Conservation (phyloP, 1,140 invertebrate species). For the Meteorus sp. region DNA sequence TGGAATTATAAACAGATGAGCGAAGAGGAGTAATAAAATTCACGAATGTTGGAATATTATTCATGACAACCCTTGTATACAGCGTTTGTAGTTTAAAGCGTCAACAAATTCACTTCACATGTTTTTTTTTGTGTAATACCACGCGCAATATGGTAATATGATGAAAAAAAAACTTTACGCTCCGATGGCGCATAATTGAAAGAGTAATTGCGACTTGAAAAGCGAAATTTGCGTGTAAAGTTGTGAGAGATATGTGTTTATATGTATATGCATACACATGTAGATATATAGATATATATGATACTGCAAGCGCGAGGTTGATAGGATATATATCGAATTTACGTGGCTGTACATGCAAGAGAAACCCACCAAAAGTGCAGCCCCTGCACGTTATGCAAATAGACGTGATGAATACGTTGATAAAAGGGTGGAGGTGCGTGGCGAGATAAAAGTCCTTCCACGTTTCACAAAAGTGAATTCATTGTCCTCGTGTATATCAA, state of each 20-base stretch:
- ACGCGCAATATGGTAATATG: neutral
- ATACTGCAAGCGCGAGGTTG: too few species aligned
- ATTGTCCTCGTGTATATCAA: slow-evolving; percentile 10
- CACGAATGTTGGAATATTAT: too few species aligned
- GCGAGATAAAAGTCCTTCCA: neutral
- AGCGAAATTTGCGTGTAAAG: slow-evolving; percentile 14
- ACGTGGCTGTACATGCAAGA: neutral
- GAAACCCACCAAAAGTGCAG: slow-evolving; percentile 15
- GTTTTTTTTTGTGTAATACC: neutral
- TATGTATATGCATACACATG: neutral
- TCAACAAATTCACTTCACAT: too few species aligned
- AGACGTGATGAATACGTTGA: slow-evolving; percentile 26
- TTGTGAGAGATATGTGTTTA: slow-evolving; percentile 1
- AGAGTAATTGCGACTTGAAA: slow-evolving; percentile 21
- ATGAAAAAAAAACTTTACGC: neutral
- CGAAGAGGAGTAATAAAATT: too few species aligned
- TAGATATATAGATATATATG: too few species aligned
- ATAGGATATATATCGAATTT: neutral
- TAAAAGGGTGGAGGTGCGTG: slow-evolving; percentile 19
- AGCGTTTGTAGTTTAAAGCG: too few species aligned
- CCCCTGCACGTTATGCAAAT: slow-evolving; percentile 26
- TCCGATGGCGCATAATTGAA: slow-evolving; percentile 14
- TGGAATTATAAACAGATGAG: too few species aligned
- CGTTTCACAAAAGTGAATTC: neutral
- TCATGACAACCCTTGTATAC: too few species aligned